Evolutionary conservation across 2,113 vertebrate genomes (phyloP).

Genomic region (Saccopteryx bilineata): DNA sequence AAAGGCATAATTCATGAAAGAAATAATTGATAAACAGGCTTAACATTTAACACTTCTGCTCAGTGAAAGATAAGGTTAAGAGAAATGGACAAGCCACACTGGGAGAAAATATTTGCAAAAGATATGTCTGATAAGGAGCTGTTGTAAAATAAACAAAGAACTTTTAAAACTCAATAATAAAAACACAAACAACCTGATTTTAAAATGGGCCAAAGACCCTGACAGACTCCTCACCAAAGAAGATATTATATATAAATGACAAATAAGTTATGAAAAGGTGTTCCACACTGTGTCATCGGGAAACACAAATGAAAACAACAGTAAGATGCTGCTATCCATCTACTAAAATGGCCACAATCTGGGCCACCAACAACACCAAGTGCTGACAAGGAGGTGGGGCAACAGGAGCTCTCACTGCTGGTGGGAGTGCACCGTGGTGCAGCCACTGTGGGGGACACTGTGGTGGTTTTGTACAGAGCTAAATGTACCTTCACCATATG

Average conservation of each 20-base stretch:
- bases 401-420: background rate
- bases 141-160: background rate
- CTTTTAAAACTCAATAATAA: conserved; percentile 12
- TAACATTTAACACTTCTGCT: background rate
- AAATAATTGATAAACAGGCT: background rate
- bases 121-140: background rate
- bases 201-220: background rate
- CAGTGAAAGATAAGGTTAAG: background rate
- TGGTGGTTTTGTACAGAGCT: background rate
- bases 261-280: background rate
- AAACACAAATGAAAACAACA: background rate
- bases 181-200: background rate
- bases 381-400: background rate
- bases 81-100: background rate
- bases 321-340: background rate
- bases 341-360: background rate
- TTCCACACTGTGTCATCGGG: background rate
- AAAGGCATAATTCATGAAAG: background rate
- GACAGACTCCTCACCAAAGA: background rate
- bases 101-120: background rate
- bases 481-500: background rate
- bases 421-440: background rate
- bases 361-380: background rate
- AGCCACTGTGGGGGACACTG: background rate
- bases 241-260: background rate